These are phyloP conservation scores for Suncus etruscus DNA, from an alignment of 2,113 vertebrate species.

Conservation along the genomic window DNA sequence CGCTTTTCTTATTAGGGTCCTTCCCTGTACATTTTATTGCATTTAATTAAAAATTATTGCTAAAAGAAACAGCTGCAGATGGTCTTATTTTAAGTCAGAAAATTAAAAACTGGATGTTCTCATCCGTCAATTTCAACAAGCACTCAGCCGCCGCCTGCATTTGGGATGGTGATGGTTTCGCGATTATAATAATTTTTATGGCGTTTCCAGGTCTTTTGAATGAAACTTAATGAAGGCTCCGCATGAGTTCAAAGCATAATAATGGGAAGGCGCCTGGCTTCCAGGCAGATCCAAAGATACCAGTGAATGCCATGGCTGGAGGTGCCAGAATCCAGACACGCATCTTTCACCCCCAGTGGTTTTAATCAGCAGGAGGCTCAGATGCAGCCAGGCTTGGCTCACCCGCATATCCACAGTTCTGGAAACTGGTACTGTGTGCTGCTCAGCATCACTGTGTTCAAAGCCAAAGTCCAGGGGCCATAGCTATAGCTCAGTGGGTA, in stretches of 20 bases:
- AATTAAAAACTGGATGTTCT: constrained; percentile 85
- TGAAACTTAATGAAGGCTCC: constrained; percentile 78
- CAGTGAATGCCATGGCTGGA: constrained; percentile 48
- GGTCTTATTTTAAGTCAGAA: constrained; percentile 82
- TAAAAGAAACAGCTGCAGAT: constrained; percentile 80
- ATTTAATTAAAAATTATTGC: constrained; percentile 87
- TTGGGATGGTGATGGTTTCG: constrained; percentile 47
- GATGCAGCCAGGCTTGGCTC: not conserved
- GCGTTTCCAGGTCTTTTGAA: constrained; percentile 73
- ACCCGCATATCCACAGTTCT: not conserved
- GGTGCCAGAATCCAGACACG: not conserved
- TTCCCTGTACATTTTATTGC: constrained; percentile 81
- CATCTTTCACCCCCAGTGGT: not conserved
- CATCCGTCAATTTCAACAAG: constrained; percentile 80
- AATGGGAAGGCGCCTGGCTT: constrained; percentile 38
- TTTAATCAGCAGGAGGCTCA: not conserved
- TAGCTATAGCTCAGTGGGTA: no score
- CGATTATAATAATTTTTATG: constrained; percentile 75
- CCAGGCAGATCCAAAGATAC: constrained; percentile 57
- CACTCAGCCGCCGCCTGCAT: not conserved
- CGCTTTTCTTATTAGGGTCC: constrained; percentile 76
- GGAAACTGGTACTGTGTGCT: not conserved
- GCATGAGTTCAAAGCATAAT: constrained; percentile 65
- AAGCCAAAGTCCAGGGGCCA: no score
- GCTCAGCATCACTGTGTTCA: not conserved